phyloP scores from a whole-genome alignment of 2,888 invertebrate species.

The Linnaemya tessellans region DNA sequence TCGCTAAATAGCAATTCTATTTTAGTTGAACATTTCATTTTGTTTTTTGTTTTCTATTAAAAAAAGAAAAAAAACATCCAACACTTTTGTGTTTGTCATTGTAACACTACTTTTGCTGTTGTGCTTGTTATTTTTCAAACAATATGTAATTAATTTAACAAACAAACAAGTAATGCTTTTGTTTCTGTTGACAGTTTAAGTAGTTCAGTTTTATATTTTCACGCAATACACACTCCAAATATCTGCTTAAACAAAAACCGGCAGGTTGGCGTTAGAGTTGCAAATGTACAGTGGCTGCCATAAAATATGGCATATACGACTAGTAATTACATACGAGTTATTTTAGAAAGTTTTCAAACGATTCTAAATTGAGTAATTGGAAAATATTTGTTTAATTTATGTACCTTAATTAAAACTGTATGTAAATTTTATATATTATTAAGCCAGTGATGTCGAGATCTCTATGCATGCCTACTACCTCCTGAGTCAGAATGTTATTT shows the following conservation, averaged over 20 bases:
- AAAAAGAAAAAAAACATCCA: conserved; percentile 41
- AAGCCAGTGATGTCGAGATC: too few relatives aligned
- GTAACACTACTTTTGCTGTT: conserved; percentile 5
- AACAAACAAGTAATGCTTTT: conserved; percentile 39
- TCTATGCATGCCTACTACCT: too few relatives aligned
- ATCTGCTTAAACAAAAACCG: background rate
- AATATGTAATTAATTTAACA: conserved; percentile 68
- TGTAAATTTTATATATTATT: too few relatives aligned
- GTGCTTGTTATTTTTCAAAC: conserved; percentile 30
- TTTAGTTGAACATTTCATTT: conserved; percentile 45
- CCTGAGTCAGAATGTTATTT: too few relatives aligned
- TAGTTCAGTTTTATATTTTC: conserved; percentile 59
- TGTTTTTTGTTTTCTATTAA: conserved; percentile 5
- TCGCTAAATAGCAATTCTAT: conserved; percentile 32
- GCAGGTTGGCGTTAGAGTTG: background rate
- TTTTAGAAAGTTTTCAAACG: background rate
- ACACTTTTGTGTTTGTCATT: conserved; percentile 20
- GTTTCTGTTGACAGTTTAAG: conserved; percentile 70
- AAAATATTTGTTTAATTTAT: too few relatives aligned
- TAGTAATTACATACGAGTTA: background rate
- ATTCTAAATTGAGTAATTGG: too few relatives aligned
- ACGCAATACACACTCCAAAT: conserved; percentile 19
- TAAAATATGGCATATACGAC: background rate
- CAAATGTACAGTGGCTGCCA: background rate
- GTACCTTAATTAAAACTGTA: too few relatives aligned